Evolutionary conservation across 2,797 vertebrate species (phyloP).

Genomic region (Aplochiton taeniatus): DNA sequence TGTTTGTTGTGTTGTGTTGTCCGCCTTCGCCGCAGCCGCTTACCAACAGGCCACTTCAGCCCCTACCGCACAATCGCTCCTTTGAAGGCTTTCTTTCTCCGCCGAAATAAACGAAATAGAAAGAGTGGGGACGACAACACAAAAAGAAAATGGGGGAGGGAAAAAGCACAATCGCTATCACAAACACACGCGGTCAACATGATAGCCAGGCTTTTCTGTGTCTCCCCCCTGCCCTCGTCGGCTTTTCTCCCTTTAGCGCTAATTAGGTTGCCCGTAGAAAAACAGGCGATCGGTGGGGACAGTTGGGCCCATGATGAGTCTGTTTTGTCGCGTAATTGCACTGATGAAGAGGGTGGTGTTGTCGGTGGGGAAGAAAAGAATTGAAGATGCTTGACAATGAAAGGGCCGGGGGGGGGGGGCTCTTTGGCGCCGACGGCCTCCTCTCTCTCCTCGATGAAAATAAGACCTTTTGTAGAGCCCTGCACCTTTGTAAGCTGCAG

Average conservation of each 20-base stretch:
- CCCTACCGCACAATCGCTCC: conserved; percentile 66
- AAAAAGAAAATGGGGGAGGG: conserved; percentile 45
- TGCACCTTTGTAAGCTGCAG: conserved; percentile 56
- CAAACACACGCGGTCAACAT: conserved; percentile 52
- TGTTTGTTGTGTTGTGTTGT: conserved; percentile 77
- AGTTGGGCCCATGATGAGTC: conserved; percentile 72
- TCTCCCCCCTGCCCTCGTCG: conserved; percentile 51
- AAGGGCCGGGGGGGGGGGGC: conserved; percentile 35
- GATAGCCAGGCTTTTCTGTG: conserved; percentile 61
- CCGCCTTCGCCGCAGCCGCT: conserved; percentile 68
- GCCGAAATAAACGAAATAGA: conserved; percentile 47
- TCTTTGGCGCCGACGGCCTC: conserved; percentile 37
- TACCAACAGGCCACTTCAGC: conserved; percentile 78
- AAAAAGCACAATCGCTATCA: conserved; percentile 48
- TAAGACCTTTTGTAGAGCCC: conserved; percentile 61
- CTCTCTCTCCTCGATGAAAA: conserved; percentile 60
- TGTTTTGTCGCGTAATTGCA: conserved; percentile 77
- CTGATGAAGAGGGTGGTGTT: conserved; percentile 81
- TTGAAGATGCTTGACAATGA: conserved; percentile 60
- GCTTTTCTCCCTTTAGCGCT: conserved; percentile 79
- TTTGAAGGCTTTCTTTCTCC: conserved; percentile 84
- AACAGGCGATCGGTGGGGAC: conserved; percentile 69
- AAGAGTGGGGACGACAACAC: conserved; percentile 12
- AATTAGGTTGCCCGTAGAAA: conserved; percentile 82
- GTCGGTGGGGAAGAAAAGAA: conserved; percentile 61